phyloP scores from a whole-genome alignment of 2,888 invertebrate species.

The Metellina segmentata region DNA sequence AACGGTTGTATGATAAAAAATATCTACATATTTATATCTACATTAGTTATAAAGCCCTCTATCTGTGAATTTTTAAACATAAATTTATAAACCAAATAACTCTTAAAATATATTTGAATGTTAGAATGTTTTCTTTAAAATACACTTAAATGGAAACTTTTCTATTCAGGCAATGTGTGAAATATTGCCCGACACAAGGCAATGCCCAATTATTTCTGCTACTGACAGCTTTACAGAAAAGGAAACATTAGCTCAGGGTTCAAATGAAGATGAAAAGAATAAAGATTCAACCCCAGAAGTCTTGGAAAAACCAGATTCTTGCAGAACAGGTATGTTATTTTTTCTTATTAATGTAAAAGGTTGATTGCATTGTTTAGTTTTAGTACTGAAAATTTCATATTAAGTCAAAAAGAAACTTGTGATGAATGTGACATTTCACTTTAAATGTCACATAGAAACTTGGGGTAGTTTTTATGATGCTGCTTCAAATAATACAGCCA shows the following conservation, averaged over 20 bases:
- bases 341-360: neutral
- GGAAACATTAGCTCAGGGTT: slow-evolving; percentile 37
- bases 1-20: too few relatives aligned
- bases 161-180: slow-evolving; percentile 53
- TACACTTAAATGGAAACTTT: neutral
- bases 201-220: slow-evolving; percentile 46
- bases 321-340: slow-evolving; percentile 3
- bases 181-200: slow-evolving; percentile 24
- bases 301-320: slow-evolving; percentile 54
- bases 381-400: too few relatives aligned
- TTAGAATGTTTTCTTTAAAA: neutral
- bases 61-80: too few relatives aligned
- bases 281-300: slow-evolving; percentile 68
- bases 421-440: too few relatives aligned
- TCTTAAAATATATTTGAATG: neutral
- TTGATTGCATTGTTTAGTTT: too few relatives aligned
- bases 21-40: too few relatives aligned
- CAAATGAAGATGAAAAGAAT: slow-evolving; percentile 65
- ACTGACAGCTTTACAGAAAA: slow-evolving; percentile 25
- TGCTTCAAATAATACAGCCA: too few relatives aligned
- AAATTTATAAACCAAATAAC: too few relatives aligned
- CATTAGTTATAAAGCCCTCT: too few relatives aligned
- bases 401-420: too few relatives aligned
- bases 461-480: too few relatives aligned
- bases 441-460: too few relatives aligned